Conservation (phyloP, 2,888 invertebrate genomes). For the Ellobium chinense region DNA sequence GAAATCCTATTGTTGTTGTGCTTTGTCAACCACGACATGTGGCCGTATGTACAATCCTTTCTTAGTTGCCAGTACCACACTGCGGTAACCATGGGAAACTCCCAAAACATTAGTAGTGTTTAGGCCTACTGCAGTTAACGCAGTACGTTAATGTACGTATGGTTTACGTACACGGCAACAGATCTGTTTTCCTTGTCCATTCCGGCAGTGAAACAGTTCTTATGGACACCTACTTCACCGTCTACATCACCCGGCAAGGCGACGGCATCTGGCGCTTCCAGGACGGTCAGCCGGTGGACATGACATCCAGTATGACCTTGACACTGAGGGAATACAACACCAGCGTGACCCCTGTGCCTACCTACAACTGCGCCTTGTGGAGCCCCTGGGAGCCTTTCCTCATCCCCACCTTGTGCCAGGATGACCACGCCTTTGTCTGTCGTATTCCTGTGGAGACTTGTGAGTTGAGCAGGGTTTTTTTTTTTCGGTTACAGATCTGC, state of each 20-base stretch:
- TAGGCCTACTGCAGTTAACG: too few species aligned
- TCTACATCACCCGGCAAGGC: background rate
- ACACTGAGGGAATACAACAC: slow-evolving; percentile 6
- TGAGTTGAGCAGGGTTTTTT: too few species aligned
- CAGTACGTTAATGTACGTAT: too few species aligned
- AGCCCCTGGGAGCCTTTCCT: slow-evolving; percentile 26
- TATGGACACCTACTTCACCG: slow-evolving; percentile 8
- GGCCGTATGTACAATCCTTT: too few species aligned
- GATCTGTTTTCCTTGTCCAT: too few species aligned
- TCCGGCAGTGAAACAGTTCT: background rate
- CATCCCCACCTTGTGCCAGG: background rate
- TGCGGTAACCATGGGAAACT: too few species aligned
- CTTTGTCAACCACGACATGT: too few species aligned
- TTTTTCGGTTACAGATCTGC: too few species aligned
- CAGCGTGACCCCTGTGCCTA: background rate
- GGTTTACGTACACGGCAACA: too few species aligned
- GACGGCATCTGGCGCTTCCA: background rate
- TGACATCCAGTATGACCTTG: slow-evolving; percentile 12
- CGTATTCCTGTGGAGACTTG: background rate
- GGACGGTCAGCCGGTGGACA: slow-evolving; percentile 14
- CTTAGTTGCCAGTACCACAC: too few species aligned
- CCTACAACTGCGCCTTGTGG: slow-evolving; percentile 25
- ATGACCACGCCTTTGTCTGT: slow-evolving; percentile 4
- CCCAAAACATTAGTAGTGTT: too few species aligned
- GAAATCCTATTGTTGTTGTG: too few species aligned